Evolutionary conservation across 2,888 invertebrate species (phyloP).

Genomic region (Netelia virgata): DNA sequence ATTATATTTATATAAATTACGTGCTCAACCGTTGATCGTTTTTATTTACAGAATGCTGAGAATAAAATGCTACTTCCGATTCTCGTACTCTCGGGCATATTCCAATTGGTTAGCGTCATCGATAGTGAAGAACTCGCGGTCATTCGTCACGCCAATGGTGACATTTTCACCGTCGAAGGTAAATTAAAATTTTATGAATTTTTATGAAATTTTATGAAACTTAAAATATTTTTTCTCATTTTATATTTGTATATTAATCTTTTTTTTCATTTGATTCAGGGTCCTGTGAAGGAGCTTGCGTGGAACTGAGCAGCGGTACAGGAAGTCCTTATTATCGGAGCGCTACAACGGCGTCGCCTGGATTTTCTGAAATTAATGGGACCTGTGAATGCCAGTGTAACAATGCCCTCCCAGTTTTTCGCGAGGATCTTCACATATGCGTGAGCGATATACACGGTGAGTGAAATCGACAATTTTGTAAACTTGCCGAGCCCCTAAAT

Average conservation of each 20-base stretch:
- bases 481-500: not conserved
- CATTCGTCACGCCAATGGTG: slow-evolving; percentile 81
- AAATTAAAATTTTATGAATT: slow-evolving; percentile 47
- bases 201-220: not conserved
- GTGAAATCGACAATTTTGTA: slow-evolving; percentile 71
- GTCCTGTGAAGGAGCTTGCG: slow-evolving; percentile 87
- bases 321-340: slow-evolving; percentile 85
- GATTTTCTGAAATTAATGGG: slow-evolving; percentile 80
- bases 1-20: not conserved
- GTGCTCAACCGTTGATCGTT: slow-evolving; percentile 37
- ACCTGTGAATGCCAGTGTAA: slow-evolving; percentile 93
- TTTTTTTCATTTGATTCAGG: slow-evolving; percentile 71
- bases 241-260: not conserved
- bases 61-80: slow-evolving; percentile 82
- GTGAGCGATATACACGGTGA: slow-evolving; percentile 94
- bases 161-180: slow-evolving; percentile 83
- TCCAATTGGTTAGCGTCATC: slow-evolving; percentile 74
- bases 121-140: slow-evolving; percentile 79
- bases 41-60: slow-evolving; percentile 82
- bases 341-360: slow-evolving; percentile 82
- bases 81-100: slow-evolving; percentile 78
- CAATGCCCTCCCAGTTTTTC: slow-evolving; percentile 91
- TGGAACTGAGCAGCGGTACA: slow-evolving; percentile 89
- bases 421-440: slow-evolving; percentile 94
- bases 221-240: not conserved